Conservation (phyloP, 2,797 vertebrate genomes). For the Smutsia temminckii region DNA sequence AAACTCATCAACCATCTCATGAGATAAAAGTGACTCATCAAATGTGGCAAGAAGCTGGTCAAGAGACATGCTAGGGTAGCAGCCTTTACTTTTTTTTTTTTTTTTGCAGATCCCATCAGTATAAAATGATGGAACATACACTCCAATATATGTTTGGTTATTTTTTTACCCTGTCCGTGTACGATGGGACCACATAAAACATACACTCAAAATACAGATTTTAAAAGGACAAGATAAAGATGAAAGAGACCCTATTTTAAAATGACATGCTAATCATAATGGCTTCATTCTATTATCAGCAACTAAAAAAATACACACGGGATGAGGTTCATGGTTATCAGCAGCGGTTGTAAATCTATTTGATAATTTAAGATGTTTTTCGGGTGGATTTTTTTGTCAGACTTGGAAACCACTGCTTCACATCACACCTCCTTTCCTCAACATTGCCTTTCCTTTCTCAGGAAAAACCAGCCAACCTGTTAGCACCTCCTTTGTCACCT, state of each 20-base stretch:
- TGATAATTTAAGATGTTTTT: background rate
- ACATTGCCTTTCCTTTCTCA: background rate
- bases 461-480: background rate
- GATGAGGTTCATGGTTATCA: background rate
- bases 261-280: background rate
- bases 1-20: background rate
- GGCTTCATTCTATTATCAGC: background rate
- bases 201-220: background rate
- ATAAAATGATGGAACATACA: background rate
- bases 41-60: background rate
- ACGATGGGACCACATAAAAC: background rate
- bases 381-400: background rate
- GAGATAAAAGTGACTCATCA: background rate
- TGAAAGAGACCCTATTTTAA: background rate
- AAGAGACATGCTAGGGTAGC: background rate
- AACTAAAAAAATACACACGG: background rate
- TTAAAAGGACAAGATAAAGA: background rate
- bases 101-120: background rate
- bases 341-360: background rate
- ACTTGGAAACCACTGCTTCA: background rate
- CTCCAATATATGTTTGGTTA: background rate
- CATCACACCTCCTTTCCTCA: background rate
- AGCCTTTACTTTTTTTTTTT: background rate
- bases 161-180: background rate
- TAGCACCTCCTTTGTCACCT: background rate